Evolutionary conservation across 1,140 invertebrate genomes (phyloP).

Genomic region (Lepidostoma basale): DNA sequence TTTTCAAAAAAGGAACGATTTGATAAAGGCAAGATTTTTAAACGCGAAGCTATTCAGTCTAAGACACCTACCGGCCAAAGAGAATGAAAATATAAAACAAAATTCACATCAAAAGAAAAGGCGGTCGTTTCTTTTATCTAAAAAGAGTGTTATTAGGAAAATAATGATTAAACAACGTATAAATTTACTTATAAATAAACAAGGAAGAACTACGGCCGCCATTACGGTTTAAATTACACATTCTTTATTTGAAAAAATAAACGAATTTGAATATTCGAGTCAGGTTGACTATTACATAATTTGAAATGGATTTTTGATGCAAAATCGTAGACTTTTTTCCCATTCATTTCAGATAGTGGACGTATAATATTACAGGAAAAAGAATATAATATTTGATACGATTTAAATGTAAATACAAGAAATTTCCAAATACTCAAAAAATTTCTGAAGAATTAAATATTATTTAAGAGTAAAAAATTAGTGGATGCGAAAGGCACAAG

Average conservation of each 20-base stretch:
- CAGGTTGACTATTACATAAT: not conserved
- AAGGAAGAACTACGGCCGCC: not conserved
- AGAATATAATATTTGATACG: no score
- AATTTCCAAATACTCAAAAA: no score
- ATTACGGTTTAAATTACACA: not conserved
- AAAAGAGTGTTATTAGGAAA: not conserved
- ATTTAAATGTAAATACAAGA: no score
- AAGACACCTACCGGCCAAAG: no score
- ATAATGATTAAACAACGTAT: constrained; percentile 16
- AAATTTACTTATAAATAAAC: not conserved
- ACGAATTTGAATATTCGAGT: constrained; percentile 10
- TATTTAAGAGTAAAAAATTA: no score
- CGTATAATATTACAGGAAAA: no score
- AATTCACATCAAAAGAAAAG: not conserved
- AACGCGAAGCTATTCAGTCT: no score
- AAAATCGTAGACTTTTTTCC: not conserved
- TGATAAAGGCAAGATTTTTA: no score
- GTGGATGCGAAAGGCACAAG: no score
- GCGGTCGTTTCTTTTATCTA: not conserved
- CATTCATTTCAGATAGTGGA: no score
- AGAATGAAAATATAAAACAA: not conserved
- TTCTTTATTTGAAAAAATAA: not conserved
- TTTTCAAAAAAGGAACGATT: no score
- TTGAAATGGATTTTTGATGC: not conserved
- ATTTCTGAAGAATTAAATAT: no score